These are phyloP conservation scores for Callimorpha dominula DNA, from an alignment of 2,888 invertebrate genomes.

Conservation along the genomic window DNA sequence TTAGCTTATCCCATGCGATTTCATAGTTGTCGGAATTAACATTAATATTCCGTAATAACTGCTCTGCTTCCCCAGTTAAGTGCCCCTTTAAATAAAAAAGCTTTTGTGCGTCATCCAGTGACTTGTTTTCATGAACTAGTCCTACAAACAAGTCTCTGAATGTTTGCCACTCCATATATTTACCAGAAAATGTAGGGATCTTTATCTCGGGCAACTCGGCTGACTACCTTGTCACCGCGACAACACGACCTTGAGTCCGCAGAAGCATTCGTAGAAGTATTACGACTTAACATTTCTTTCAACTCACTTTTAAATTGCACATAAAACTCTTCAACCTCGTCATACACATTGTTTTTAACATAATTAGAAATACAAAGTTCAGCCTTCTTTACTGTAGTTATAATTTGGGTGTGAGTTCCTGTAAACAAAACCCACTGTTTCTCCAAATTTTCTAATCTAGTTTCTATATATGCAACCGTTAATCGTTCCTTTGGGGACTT, in stretches of 20 bases:
- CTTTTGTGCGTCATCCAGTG: conserved; percentile 44
- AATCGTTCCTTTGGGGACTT: neutral
- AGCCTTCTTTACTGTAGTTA: neutral
- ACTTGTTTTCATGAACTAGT: too few relatives aligned
- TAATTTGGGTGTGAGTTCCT: neutral
- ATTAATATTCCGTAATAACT: conserved; percentile 30
- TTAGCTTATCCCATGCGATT: conserved; percentile 33
- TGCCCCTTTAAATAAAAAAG: conserved; percentile 43
- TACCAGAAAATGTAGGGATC: too few relatives aligned
- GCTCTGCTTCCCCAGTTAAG: conserved; percentile 45
- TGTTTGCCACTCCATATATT: too few relatives aligned
- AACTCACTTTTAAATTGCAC: conserved; percentile 3
- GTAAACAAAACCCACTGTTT: neutral
- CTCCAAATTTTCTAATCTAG: neutral
- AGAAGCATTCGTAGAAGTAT: too few relatives aligned
- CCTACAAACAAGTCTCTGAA: too few relatives aligned
- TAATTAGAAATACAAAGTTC: neutral
- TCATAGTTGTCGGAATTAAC: conserved; percentile 34
- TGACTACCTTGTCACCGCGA: neutral
- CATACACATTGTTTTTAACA: neutral
- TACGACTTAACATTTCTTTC: neutral
- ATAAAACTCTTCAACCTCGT: neutral
- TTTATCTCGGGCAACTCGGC: conserved; percentile 17
- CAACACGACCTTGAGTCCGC: too few relatives aligned
- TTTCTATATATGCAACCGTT: neutral